Evolutionary conservation across 2,797 vertebrate species (phyloP).

Genomic region (Ctenopoma kingsleyae): DNA sequence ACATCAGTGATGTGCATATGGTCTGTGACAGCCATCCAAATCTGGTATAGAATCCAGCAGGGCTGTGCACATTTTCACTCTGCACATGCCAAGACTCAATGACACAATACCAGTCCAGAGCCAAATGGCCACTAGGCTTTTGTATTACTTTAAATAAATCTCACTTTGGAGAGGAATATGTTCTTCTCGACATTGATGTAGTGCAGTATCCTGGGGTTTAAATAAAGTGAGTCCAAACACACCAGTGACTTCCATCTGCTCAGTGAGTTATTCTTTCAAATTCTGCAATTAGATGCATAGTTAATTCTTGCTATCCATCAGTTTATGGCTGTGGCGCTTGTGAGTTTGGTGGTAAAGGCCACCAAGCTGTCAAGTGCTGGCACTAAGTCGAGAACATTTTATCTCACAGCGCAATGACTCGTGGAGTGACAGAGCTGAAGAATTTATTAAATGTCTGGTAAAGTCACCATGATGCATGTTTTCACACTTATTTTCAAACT

Average conservation of each 20-base stretch:
- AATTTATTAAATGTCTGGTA: conserved; percentile 47
- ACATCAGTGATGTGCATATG: conserved; percentile 31
- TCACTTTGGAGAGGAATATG: conserved; percentile 45
- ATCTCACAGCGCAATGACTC: conserved; percentile 65
- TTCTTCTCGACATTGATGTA: conserved; percentile 51
- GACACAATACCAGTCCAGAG: conserved; percentile 50
- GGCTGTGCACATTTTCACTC: conserved; percentile 31
- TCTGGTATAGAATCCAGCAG: conserved; percentile 44
- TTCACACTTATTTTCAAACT: conserved; percentile 27
- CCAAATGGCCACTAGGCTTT: conserved; percentile 63
- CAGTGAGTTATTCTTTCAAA: conserved; percentile 71
- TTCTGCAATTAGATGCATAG: conserved; percentile 74
- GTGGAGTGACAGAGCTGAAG: conserved; percentile 43
- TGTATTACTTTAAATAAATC: conserved; percentile 66
- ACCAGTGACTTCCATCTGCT: conserved; percentile 77
- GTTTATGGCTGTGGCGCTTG: conserved; percentile 56
- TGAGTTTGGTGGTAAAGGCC: conserved; percentile 68
- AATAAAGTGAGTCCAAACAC: conserved; percentile 64
- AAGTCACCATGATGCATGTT: conserved; percentile 40
- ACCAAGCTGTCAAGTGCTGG: conserved; percentile 71
- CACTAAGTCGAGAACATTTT: conserved; percentile 65
- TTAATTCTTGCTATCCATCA: conserved; percentile 77
- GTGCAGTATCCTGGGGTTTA: conserved; percentile 52
- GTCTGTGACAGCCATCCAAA: conserved; percentile 35
- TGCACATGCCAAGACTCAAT: conserved; percentile 46